Percentiles rank a stretch among this genome's conserved stretches.
phyloP scores from a whole-genome alignment of 2,113 vertebrate genomes.

The Caracal caracal region DNA sequence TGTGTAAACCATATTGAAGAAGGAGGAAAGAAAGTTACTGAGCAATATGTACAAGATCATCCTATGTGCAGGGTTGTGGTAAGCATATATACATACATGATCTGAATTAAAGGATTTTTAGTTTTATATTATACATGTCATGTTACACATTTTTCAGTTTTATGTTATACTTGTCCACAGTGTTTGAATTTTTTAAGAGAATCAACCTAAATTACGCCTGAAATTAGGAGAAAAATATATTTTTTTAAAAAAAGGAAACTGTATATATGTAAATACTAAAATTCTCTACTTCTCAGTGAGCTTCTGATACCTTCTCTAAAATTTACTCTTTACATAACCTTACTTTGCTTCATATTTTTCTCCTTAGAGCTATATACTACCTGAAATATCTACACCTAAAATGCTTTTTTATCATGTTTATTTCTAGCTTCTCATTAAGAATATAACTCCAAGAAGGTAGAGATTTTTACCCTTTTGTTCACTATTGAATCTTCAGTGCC shows the following conservation, averaged over 20 bases:
- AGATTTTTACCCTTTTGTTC: neutral
- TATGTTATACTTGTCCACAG: neutral
- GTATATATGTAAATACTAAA: neutral
- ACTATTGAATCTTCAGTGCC: neutral
- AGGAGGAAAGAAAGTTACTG: neutral
- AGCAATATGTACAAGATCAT: neutral
- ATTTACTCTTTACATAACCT: neutral
- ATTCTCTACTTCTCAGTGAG: neutral
- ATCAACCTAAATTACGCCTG: neutral
- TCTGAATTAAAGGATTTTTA: neutral
- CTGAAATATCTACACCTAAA: neutral
- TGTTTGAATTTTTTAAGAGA: neutral
- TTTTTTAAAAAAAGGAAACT: neutral
- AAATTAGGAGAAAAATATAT: neutral
- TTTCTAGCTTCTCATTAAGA: constrained; percentile 5
- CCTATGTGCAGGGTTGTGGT: neutral
- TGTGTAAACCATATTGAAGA: neutral
- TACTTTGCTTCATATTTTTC: neutral
- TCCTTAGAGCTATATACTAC: neutral
- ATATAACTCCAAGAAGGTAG: neutral
- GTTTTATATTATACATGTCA: neutral
- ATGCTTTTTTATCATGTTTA: neutral
- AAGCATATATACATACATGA: neutral
- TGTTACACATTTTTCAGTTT: neutral
- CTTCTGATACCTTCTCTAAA: neutral